Conservation (phyloP, 2,113 vertebrate species). For the Nibea coibor region DNA sequence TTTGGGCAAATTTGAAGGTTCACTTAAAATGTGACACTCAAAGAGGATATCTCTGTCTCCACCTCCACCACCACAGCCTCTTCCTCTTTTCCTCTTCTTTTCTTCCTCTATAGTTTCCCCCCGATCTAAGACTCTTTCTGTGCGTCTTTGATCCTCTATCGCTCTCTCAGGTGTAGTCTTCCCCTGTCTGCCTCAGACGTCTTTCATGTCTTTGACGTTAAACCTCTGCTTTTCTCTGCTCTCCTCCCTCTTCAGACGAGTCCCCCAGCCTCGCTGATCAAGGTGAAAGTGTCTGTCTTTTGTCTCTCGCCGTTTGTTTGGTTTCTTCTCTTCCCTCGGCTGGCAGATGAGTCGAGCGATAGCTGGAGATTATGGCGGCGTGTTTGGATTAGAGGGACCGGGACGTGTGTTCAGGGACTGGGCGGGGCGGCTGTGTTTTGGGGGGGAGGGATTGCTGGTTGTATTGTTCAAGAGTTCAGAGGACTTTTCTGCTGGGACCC, state of each 20-base stretch:
- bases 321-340: constrained; percentile 76
- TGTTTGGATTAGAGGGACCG: constrained; percentile 76
- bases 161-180: constrained; percentile 67
- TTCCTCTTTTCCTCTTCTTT: constrained; percentile 27
- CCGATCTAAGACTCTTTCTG: constrained; percentile 48
- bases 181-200: constrained; percentile 53
- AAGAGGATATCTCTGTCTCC: not conserved
- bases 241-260: constrained; percentile 55
- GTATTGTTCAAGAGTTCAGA: constrained; percentile 71
- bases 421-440: constrained; percentile 29
- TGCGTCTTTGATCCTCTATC: constrained; percentile 65
- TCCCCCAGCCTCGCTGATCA: constrained; percentile 72
- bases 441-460: constrained; percentile 27
- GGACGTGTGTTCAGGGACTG: constrained; percentile 58
- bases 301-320: constrained; percentile 78
- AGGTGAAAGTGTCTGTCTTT: constrained; percentile 83
- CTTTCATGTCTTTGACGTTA: constrained; percentile 78
- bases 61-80: not conserved
- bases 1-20: not conserved
- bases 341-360: constrained; percentile 75
- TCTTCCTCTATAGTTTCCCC: constrained; percentile 22
- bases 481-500: constrained; percentile 41
- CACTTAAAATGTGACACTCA: not conserved
- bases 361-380: constrained; percentile 75
- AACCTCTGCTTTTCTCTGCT: constrained; percentile 58